Evolutionary conservation across 2,797 vertebrate species (phyloP), one percentile per base, ranked within the genome.

Genomic region (Leptoclinus maculatus): DNA sequence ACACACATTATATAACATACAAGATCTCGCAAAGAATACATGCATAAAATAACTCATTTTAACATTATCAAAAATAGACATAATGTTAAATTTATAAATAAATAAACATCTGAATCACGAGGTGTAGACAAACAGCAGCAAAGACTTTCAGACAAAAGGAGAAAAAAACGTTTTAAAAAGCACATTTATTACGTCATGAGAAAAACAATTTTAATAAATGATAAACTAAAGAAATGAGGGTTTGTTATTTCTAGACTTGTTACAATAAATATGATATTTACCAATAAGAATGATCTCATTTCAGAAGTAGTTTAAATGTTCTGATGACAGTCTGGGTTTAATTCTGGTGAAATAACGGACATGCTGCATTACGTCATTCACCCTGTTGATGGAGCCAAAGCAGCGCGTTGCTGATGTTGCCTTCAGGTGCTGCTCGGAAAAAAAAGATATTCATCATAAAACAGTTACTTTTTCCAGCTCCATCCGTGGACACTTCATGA

Each of bases 311-410:
- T 19, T 21, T 49, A 49, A 21, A 49, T 43, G 47, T 51, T 51
- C n/a, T 51, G 47, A 1, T 51, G 19, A 41, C 29, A 1, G 27
- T 32, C 29, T 32, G 12, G 4, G 14, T 9, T 75, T 57, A 5
- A 14, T 36, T n/a, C 17, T 71, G 43, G 1, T 13, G 29, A 4
- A 23, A 36, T 5, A 67, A 41, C 19, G 70, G 2, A 64, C 14
- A 51, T 13, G 0, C 3, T 79, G 82, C 66, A 74, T 16, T 80
- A 51, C 75, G 23, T 25, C 32, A 4, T 66, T 6, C 2, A 7
- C 0, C 71, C 90, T 79, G 51, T 3, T 36, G 74, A 67, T 53
- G 84, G 85, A 51, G 85, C 80, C 71, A 87, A 51, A 90, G 45
- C 58, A 67, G 62, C 45, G 21, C 12, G 19, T 3, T 17, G 2